Evolutionary conservation across 2,888 invertebrate species (phyloP), one percentile per base, ranked within the genome.

Genomic region (Neoaliturus tenellus): DNA sequence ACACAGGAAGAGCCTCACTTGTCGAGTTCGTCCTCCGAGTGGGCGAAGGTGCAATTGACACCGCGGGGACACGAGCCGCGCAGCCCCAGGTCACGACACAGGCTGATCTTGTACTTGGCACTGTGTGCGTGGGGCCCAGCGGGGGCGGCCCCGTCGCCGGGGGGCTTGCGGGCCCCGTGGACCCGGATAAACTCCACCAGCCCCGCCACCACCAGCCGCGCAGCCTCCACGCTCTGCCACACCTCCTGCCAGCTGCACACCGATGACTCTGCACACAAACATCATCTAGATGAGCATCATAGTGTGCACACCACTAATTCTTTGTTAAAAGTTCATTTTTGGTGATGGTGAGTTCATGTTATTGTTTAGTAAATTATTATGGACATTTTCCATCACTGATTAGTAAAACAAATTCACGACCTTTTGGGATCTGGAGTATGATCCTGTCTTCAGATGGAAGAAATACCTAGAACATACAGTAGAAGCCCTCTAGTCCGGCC

Each of bases 11-110:
- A 23, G 62, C 87, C 89, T 89, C 89, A 95, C 94, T 96, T 95
- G 89, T 98, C 98, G 51, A 98, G 91, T 90, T 98, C 98, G 86
- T 97, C 96, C 86, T 96, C 96, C 0, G 96, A 96, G 90, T 98
- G 98, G 6, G 98, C 97, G 91, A 98, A 98, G 0, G 97, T 97
- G 90, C 98, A 98, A 88, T 95, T 95, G 62, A 93, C 94, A 4
- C 97, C 97, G 12, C 98, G 92, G 0, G 98, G 98, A 89, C 98
- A 98, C 85, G 94, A 95, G 0, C 96, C 95, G 17, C 96, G 93
- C 31, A 95, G 92, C 0, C 95, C 93, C 12, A 97, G 92, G 90
- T 98, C 98, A 0, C 98, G 93, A 88, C 98, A 98, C 94, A 98
- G 95, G 86, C 96, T 95, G 84, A 97, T 96, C 91, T 98, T 98